Conservation (phyloP, 2,888 invertebrate species). For the Microctonus hyperodae region DNA sequence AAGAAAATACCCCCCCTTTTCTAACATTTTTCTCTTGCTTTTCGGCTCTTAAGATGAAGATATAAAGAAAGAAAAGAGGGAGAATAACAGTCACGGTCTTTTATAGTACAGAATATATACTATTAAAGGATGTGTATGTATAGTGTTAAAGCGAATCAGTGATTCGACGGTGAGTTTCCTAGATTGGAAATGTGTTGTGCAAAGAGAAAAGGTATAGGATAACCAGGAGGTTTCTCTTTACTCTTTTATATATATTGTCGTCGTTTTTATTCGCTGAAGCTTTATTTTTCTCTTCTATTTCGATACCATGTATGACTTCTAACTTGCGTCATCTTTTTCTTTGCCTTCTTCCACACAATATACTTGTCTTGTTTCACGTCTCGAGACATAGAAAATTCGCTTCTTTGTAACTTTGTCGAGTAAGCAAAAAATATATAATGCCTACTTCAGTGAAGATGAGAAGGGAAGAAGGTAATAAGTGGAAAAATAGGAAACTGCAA, state of each 20-base stretch:
- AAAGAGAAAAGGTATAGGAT: neutral
- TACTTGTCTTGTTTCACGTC: neutral
- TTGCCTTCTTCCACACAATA: conserved; percentile 3
- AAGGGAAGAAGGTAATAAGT: neutral
- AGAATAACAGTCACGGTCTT: neutral
- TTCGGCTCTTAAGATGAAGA: neutral
- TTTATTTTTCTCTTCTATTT: neutral
- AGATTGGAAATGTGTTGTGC: neutral
- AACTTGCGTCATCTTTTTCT: conserved; percentile 13
- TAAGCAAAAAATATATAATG: conserved; percentile 43
- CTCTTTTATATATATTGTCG: neutral
- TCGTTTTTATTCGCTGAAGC: neutral
- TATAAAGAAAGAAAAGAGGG: neutral
- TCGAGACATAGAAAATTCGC: conserved; percentile 9
- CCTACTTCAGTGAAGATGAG: conserved; percentile 12
- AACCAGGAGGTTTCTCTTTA: neutral
- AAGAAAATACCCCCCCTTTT: neutral
- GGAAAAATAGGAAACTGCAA: neutral
- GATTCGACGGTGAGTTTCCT: neutral
- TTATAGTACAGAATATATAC: conserved; percentile 4
- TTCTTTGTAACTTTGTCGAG: conserved; percentile 36
- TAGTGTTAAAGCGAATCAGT: conserved; percentile 2
- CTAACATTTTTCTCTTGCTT: neutral
- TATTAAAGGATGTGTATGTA: neutral
- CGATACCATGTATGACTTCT: neutral